These are phyloP conservation scores for Enchytraeus crypticus DNA, from an alignment of 2,888 invertebrate species.

Conservation along the genomic window DNA sequence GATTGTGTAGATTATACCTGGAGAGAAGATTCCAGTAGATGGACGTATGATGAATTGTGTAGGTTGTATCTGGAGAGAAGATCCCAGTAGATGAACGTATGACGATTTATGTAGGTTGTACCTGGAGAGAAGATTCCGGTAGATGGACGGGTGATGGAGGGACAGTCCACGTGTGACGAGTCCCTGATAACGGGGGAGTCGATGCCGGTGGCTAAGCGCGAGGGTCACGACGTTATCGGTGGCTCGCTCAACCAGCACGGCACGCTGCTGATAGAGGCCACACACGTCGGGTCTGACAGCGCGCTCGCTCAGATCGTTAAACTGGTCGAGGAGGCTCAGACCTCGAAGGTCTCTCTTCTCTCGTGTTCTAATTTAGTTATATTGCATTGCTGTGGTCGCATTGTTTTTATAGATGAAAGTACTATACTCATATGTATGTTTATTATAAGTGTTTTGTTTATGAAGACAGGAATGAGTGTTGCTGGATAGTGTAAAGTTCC, in stretches of 20 bases:
- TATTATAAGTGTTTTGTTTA: too few relatives aligned
- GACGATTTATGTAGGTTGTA: too few relatives aligned
- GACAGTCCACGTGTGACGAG: constrained; percentile 87
- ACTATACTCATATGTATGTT: too few relatives aligned
- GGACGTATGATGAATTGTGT: too few relatives aligned
- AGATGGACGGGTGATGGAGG: constrained; percentile 78
- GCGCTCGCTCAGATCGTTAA: constrained; percentile 92
- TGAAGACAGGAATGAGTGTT: too few relatives aligned
- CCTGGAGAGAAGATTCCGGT: too few relatives aligned
- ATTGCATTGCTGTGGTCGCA: background rate
- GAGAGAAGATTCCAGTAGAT: too few relatives aligned
- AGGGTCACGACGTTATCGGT: constrained; percentile 58
- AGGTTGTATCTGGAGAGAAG: too few relatives aligned
- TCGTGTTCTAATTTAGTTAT: background rate
- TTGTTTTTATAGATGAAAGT: background rate
- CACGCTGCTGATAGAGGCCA: constrained; percentile 75
- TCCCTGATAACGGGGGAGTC: constrained; percentile 94
- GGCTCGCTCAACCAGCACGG: constrained; percentile 95
- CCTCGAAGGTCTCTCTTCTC: constrained; percentile 72
- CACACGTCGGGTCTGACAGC: constrained; percentile 91
- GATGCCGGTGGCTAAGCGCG: constrained; percentile 74
- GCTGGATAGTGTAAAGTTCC: too few relatives aligned
- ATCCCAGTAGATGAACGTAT: too few relatives aligned
- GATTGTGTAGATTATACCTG: too few relatives aligned
- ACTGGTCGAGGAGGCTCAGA: constrained; percentile 95